Conservation (phyloP, 2,113 vertebrate species). For the Perognathus longimembris region DNA sequence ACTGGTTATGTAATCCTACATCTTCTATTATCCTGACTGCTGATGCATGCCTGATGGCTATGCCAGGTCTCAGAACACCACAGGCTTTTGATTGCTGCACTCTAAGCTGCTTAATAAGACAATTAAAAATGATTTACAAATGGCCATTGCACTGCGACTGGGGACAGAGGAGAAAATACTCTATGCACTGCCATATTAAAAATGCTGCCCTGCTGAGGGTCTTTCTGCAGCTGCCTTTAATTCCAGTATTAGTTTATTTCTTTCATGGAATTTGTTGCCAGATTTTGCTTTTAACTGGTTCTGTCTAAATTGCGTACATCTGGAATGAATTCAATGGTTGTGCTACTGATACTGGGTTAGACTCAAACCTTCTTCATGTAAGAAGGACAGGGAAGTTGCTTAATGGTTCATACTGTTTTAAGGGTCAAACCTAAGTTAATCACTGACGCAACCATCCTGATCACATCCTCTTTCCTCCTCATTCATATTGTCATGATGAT, state of each 20-base stretch:
- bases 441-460: neutral
- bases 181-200: neutral
- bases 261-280: neutral
- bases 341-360: neutral
- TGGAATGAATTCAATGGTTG: conserved; percentile 19
- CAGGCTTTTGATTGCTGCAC: conserved; percentile 72
- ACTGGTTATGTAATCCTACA: conserved; percentile 79
- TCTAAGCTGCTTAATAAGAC: conserved; percentile 83
- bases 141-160: conserved; percentile 55
- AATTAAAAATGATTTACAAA: conserved; percentile 88
- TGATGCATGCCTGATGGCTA: conserved; percentile 81
- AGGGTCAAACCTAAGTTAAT: conserved; percentile 61
- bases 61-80: conserved; percentile 80
- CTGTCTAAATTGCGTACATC: conserved; percentile 43
- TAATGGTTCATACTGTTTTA: conserved; percentile 12
- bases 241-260: neutral
- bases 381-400: neutral
- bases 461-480: conserved; percentile 33
- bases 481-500: neutral
- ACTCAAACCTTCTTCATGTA: neutral
- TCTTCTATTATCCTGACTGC: conserved; percentile 83
- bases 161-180: conserved; percentile 69
- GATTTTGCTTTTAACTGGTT: conserved; percentile 18
- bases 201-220: conserved; percentile 15
- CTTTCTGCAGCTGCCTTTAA: conserved; percentile 54